Evolutionary conservation across 2,113 vertebrate genomes (phyloP), one percentile per base, ranked within the genome.

Genomic region (Psophia crepitans): DNA sequence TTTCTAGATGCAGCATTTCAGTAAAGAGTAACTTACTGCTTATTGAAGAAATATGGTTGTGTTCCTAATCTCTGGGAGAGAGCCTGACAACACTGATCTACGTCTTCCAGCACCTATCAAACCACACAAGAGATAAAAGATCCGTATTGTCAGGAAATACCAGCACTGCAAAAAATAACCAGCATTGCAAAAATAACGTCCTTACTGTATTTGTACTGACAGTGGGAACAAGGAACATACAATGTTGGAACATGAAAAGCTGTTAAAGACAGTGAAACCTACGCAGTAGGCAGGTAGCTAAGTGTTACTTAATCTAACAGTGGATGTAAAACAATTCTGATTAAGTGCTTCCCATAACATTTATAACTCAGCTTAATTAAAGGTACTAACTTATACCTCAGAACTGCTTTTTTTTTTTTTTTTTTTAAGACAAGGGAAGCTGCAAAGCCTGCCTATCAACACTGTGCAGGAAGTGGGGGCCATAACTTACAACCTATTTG

Each of bases 51-150:
- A 98, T 98, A 99, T 0, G 98, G 98, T 44, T 99, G 99, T 57
- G 98, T 99, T 92, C 99, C 99, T 87, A 99, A 98, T 96, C 99
- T 98, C 96, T 99, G 99, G 74, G 99, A 99, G 58, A 99, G 98
- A 75, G 99, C 99, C 95, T 99, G 99, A 95, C 99, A 99, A 97
- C 99, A 99, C 96, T 99, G 99, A 97, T 98, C 99, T 81, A 99
- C 99, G 57, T 99, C 99, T 96, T 99, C 99, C 96, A 99, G 99
- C 33, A 99, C 99, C 99, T 99, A 95, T 68, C 69, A 58, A 77
- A 96, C 93, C 11, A 96, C 27, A 79, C 23, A 77, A 68, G 79
- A 96, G 68, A 96, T 73, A 92, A 91, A 87, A 60, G 46, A 87
- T 48, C 73, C 30, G 11, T 86, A 75, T 76, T 94, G 91, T 78